Evolutionary conservation across 2,113 vertebrate genomes (phyloP), one percentile per base, ranked within the genome.

Genomic region (Menidia beryllina): DNA sequence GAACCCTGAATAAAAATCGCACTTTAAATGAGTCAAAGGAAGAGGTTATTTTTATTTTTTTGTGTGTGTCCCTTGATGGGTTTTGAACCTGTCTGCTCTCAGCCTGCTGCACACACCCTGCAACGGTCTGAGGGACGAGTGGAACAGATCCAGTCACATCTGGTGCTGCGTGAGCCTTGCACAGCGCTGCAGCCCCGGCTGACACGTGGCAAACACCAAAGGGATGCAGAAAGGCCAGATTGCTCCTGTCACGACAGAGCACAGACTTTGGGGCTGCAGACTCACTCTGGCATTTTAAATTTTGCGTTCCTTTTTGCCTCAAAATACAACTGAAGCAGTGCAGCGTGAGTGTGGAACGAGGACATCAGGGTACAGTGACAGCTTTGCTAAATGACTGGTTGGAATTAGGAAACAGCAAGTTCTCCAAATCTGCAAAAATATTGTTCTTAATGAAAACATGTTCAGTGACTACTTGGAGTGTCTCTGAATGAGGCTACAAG

Each of bases 181-280:
- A 36, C 84, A 91, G 82, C 71, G 41, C 53, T 88, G 30, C 43
- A 57, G 0, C 20, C 86, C 69, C 85, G 26, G 88, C 55, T 79
- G 91, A 93, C 93, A 95, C 91, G 92, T 95, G 93, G 93, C 93
- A 93, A 38, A 73, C 59, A 75, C 65, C n/a, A 75, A 26, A 36
- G 55, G 21, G 52, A 81, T 6, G n/a, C 34, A 62, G 20, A 68
- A 51, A 75, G 55, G 45, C 59, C 13, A 17, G n/a, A 52, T 36
- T 4, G 63, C 26, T 17, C 3, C 47, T 53, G 48, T 50, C 30
- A 34, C 41, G n/a, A n/a, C 34, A 62, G 12, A 58, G 36, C 8
- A 17, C 45, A 25, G 43, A 48, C 21, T 49, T 45, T 10, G 45
- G 3, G 2, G 49, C 58, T 61, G 48, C 8, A 17, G 17, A 34